Evolutionary conservation across 2,113 vertebrate genomes (phyloP).

Genomic region (Lagopus leucura): DNA sequence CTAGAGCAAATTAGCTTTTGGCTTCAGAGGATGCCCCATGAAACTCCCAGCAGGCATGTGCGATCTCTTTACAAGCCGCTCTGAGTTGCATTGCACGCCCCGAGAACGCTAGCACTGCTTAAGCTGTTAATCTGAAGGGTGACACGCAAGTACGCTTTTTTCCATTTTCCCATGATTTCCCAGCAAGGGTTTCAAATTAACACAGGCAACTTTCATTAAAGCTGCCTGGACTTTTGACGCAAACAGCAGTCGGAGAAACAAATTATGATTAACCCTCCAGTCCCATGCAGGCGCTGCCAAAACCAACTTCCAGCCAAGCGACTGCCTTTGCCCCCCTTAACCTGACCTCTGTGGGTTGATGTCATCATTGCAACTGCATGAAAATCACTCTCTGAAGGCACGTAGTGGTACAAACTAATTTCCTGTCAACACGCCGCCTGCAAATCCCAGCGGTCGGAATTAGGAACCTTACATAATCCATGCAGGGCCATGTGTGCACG

Average conservation of each 20-base stretch:
- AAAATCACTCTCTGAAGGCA: conserved; percentile 59
- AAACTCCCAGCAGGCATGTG: conserved; percentile 17
- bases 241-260: conserved; percentile 51
- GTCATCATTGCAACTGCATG: conserved; percentile 28
- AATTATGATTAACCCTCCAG: conserved; percentile 33
- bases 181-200: conserved; percentile 63
- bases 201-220: conserved; percentile 38
- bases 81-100: not conserved
- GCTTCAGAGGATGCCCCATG: conserved; percentile 28
- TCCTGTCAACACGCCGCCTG: conserved; percentile 63
- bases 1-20: conserved; percentile 49
- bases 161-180: conserved; percentile 62
- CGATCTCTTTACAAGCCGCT: conserved; percentile 45
- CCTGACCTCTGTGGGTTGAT: conserved; percentile 1
- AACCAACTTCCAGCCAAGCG: conserved; percentile 32
- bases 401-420: conserved; percentile 57
- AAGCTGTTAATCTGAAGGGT: not conserved
- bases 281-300: conserved; percentile 21
- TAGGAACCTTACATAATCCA: conserved; percentile 3
- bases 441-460: conserved; percentile 31
- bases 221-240: conserved; percentile 11
- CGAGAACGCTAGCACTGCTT: not conserved
- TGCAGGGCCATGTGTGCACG: not conserved
- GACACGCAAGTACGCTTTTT: not conserved
- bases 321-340: not conserved